Evolutionary conservation across 2,113 vertebrate genomes (phyloP).

Genomic region (Ctenomys sociabilis): DNA sequence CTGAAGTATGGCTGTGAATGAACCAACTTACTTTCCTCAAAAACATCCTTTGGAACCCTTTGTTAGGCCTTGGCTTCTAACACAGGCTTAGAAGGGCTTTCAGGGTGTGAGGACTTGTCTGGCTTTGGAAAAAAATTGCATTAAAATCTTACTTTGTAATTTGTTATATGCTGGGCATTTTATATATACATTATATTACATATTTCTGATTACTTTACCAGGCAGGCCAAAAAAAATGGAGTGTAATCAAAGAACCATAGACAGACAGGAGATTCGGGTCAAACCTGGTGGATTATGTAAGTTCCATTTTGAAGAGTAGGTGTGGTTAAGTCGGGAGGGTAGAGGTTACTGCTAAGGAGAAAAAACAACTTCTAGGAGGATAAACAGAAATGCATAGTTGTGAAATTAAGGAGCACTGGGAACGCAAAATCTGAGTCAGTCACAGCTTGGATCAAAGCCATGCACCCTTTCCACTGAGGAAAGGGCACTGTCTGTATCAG

Average conservation of each 20-base stretch:
- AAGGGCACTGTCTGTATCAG: neutral
- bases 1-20: neutral
- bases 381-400: neutral
- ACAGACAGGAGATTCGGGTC: neutral
- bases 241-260: neutral
- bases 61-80: neutral
- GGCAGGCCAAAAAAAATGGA: neutral
- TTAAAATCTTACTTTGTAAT: neutral
- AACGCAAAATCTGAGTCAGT: neutral
- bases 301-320: neutral
- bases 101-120: neutral
- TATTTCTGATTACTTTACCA: neutral
- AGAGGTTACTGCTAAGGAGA: neutral
- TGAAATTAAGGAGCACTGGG: neutral
- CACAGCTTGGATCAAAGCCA: neutral
- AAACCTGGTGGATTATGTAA: neutral
- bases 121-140: neutral
- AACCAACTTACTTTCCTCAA: neutral
- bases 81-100: neutral
- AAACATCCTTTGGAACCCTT: neutral
- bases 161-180: neutral
- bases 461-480: rapidly evolving
- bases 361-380: neutral
- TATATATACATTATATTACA: neutral
- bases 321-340: neutral